These are phyloP conservation scores for Hyperoodon ampullatus DNA, from an alignment of 2,113 vertebrate species.

Conservation along the genomic window DNA sequence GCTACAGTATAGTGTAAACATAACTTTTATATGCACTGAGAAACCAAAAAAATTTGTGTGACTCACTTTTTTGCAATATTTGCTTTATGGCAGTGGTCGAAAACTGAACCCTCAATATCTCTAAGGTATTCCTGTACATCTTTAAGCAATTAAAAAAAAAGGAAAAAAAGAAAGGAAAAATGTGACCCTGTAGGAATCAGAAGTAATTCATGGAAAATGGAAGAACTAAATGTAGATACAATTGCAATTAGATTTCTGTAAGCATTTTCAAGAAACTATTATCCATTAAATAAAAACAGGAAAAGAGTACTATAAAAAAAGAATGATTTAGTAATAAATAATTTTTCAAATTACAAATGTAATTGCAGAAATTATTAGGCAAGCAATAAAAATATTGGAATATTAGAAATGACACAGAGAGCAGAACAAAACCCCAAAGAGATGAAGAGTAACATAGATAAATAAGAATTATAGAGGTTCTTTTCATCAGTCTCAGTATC, in stretches of 20 bases:
- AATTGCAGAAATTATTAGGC: background rate
- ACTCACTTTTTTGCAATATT: too few relatives aligned
- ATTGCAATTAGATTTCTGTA: background rate
- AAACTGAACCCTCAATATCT: too few relatives aligned
- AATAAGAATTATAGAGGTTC: background rate
- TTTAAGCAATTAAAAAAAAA: background rate
- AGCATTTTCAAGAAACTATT: background rate
- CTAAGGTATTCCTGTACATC: background rate
- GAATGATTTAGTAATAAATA: background rate
- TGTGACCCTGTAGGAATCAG: background rate
- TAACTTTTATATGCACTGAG: too few relatives aligned
- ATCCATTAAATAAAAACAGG: background rate
- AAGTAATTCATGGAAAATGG: background rate
- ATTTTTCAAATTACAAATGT: background rate
- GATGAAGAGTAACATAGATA: background rate
- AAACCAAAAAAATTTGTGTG: too few relatives aligned
- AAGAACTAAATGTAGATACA: background rate
- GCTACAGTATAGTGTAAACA: too few relatives aligned
- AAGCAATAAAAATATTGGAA: background rate
- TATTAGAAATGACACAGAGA: background rate
- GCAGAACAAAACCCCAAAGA: background rate
- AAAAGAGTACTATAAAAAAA: background rate
- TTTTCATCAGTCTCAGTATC: background rate
- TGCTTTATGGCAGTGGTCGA: too few relatives aligned
- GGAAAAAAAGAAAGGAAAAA: background rate